Base-by-base conservation (phyloP, 1,140 invertebrate genomes). In the Aphaenogaster rudis region DNA sequence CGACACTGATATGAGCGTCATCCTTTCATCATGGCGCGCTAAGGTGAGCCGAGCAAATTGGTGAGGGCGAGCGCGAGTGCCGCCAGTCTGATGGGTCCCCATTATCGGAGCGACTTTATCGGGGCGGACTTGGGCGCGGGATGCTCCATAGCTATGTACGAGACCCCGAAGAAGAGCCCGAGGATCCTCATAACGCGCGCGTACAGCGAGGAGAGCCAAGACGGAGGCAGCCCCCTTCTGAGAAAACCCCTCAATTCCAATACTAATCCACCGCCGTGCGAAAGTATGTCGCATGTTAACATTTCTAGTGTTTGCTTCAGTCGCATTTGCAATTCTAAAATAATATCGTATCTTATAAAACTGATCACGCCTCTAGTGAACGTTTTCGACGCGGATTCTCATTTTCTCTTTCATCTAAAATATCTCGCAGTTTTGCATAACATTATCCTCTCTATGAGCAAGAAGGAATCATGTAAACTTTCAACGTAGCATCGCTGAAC, bases 171-270 rank as follows among this genome's bases (percentile, higher is more conserved):
- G 86, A 95, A 96, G 69, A 97, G 97, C 17, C 97, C 97, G 15
- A 95, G 96, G 69, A 97, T 97, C 39, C 96, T 97, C 1, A 97
- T 97, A 71, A 97, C 97, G 2, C 93, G 97, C 86, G 97, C 97
- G 2, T 97, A 96, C 94, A 97, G 97, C 57, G 97, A 97, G 90
- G 97, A 97, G 90, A 97, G 96, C 84, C 93, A 93, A 59, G 93
- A 94, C 42, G 92, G 92, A 33, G 92, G 86, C 11, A 95, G 93
- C 84, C 94, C 94, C 0, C 87, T 95, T 9, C 87, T 94, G 36
- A 90, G 91, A 71, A 93, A 90, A 76, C 52, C 91, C 39, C 86
- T 88, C 15, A 71, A 67, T 4, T 72, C 84, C 33, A 91, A 91
- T 61, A 66, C 72, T 74, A 88, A 78, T 33, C 81, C 88, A n/a